These are phyloP conservation scores for Cacoxenus indagator DNA, from an alignment of 2,888 invertebrate genomes.

Conservation along the genomic window DNA sequence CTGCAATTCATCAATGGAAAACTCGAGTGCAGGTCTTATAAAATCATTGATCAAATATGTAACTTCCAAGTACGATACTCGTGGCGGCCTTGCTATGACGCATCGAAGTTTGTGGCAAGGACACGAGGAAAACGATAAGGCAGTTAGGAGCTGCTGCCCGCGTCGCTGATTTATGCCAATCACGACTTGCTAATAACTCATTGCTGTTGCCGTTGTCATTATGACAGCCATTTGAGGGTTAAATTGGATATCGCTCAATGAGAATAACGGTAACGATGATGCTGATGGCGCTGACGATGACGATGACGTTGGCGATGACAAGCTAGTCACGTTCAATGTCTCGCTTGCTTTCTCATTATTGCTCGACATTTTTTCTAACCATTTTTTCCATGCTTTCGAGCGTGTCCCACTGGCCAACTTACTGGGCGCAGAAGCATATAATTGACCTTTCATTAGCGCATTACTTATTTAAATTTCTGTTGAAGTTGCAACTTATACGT, in stretches of 20 bases:
- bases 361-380: neutral
- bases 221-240: constrained; percentile 64
- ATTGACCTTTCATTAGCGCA: constrained; percentile 59
- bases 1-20: too few relatives aligned
- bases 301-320: constrained; percentile 53
- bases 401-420: neutral
- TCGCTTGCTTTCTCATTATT: neutral
- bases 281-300: neutral
- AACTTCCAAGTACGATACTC: too few relatives aligned
- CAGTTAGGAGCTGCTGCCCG: neutral
- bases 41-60: too few relatives aligned
- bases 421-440: constrained; percentile 48
- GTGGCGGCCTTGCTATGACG: too few relatives aligned
- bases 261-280: neutral
- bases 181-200: constrained; percentile 65
- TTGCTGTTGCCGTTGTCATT: constrained; percentile 50
- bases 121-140: neutral
- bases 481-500: neutral
- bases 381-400: neutral
- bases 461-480: constrained; percentile 4
- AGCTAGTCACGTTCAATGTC: constrained; percentile 57
- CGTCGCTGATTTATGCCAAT: constrained; percentile 65
- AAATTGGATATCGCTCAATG: constrained; percentile 58
- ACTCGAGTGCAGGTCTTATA: too few relatives aligned
- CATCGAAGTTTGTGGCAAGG: neutral